A percentile compares a stretch with the other conserved stretches of the same genome.
phyloP scores from a whole-genome alignment of 2,797 vertebrate species.

The Tauraco hartlaubi region DNA sequence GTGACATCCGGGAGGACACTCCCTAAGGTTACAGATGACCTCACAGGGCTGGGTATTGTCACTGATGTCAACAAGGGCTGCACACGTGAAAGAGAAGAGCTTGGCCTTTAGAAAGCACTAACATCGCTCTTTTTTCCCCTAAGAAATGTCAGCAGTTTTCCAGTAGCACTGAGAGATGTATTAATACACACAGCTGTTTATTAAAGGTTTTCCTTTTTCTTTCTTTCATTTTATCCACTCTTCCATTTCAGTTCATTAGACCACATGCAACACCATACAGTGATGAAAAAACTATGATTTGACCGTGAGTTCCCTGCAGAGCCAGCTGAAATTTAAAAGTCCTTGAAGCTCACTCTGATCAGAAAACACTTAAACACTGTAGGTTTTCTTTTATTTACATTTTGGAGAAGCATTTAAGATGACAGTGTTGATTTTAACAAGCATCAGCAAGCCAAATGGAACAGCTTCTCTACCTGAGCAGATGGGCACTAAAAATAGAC shows the following conservation, averaged over 20 bases:
- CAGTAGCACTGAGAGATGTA: background rate
- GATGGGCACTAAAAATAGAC: slow-evolving; percentile 25
- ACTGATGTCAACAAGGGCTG: background rate
- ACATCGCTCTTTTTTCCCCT: background rate
- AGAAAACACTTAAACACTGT: background rate
- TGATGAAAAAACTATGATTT: background rate
- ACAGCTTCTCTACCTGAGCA: slow-evolving; percentile 50
- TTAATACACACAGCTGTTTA: background rate
- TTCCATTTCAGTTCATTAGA: background rate
- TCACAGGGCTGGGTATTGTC: background rate
- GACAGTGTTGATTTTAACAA: slow-evolving; percentile 1
- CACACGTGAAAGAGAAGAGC: background rate
- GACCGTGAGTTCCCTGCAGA: background rate
- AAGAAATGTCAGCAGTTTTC: background rate
- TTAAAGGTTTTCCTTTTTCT: background rate
- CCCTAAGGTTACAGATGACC: background rate
- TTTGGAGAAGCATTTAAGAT: background rate
- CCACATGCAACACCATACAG: background rate
- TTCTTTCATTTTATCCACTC: background rate
- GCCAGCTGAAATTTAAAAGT: background rate
- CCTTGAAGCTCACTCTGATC: background rate
- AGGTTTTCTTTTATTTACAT: slow-evolving; percentile 14
- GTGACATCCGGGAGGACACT: background rate
- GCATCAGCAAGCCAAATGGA: background rate
- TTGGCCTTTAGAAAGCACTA: background rate